phyloP scores from a whole-genome alignment of 2,797 vertebrate genomes.

The Rhodeus uyekii region DNA sequence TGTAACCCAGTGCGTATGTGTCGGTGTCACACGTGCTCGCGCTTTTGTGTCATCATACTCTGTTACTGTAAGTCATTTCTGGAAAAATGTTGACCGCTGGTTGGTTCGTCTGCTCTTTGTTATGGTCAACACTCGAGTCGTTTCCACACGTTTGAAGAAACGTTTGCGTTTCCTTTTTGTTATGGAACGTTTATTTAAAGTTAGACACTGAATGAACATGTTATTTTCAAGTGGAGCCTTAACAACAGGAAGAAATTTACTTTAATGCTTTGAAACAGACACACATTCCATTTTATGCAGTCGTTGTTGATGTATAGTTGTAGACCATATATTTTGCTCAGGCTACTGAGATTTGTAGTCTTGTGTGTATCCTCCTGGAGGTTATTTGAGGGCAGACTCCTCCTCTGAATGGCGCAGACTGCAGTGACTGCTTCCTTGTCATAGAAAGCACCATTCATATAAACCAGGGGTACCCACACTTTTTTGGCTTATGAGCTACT shows the following conservation, averaged over 20 bases:
- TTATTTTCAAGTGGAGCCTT: not conserved
- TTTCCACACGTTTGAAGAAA: conserved; percentile 43
- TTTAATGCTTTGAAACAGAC: not conserved
- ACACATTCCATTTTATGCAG: not conserved
- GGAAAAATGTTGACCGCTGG: conserved; percentile 25
- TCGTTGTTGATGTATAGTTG: not conserved
- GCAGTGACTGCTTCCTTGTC: conserved; percentile 47
- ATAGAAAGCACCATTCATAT: not conserved
- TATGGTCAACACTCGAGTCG: conserved; percentile 3
- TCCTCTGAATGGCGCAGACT: conserved; percentile 29
- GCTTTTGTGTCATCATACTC: conserved; percentile 33
- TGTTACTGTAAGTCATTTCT: conserved; percentile 46
- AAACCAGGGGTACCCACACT: too few species aligned
- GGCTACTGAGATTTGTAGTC: conserved; percentile 7
- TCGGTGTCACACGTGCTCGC: conserved; percentile 31
- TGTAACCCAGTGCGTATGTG: not conserved
- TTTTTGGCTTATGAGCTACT: too few species aligned
- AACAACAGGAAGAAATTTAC: not conserved
- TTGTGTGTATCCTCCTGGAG: conserved; percentile 14
- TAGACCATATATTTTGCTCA: not conserved
- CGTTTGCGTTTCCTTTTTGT: not conserved
- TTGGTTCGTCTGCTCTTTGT: not conserved
- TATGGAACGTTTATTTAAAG: not conserved
- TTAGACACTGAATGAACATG: not conserved
- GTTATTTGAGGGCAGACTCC: conserved; percentile 62